Conservation (phyloP, 2,888 invertebrate species). For the Trichacis sp. region DNA sequence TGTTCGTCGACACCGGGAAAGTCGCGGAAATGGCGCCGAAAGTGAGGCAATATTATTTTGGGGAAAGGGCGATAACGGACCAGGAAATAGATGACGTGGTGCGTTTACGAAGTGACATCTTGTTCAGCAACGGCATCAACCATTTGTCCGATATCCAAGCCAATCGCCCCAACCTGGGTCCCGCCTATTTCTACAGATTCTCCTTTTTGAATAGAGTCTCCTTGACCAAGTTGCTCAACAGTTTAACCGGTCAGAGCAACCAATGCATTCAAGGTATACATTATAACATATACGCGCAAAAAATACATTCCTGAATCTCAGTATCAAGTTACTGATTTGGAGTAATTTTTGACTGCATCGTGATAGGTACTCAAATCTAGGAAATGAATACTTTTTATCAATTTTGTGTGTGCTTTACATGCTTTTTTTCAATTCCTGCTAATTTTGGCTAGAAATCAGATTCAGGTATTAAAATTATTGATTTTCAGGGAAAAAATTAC, state of each 20-base stretch:
- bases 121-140: slow-evolving; percentile 69
- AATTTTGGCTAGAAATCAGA: too few species aligned
- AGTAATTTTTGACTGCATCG: too few species aligned
- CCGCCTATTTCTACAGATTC: slow-evolving; percentile 74
- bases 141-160: slow-evolving; percentile 66
- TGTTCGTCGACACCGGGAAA: slow-evolving; percentile 54
- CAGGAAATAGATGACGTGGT: slow-evolving; percentile 67
- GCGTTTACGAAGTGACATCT: slow-evolving; percentile 71
- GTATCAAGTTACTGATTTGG: too few species aligned
- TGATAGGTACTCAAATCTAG: too few species aligned
- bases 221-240: background rate
- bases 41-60: slow-evolving; percentile 71
- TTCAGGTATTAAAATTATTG: too few species aligned
- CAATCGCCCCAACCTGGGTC: slow-evolving; percentile 63
- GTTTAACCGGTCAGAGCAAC: background rate
- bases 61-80: slow-evolving; percentile 61
- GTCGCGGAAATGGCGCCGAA: slow-evolving; percentile 55
- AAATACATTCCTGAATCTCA: too few species aligned
- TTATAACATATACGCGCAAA: too few species aligned
- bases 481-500: too few species aligned
- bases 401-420: too few species aligned
- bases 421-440: too few species aligned
- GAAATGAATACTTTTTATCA: too few species aligned
- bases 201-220: slow-evolving; percentile 66
- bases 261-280: background rate